Evolutionary conservation across 2,113 vertebrate species (phyloP), one percentile per base, ranked within the genome.

Genomic region (Haemorhous mexicanus): DNA sequence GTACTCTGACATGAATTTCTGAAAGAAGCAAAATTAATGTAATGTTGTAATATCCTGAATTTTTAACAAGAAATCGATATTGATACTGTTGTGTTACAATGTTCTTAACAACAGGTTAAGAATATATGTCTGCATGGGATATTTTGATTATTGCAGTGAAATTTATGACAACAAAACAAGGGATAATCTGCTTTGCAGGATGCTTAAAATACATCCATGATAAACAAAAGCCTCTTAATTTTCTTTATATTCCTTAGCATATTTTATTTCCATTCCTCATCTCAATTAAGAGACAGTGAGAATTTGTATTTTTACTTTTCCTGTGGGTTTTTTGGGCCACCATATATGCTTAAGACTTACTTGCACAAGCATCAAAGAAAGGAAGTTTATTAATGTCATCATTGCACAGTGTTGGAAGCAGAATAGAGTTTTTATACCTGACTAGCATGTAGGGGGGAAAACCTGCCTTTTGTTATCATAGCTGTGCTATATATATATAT

Each of bases 391-490:
- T 73, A 35, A 24, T 32, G 14, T 28, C 16, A 11, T 44, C 6
- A 79, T 28, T 32, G 13, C 9, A 6, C 24, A 81, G 63, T 26
- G 5, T 22, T 66, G 4, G 14, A 52, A 58, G 5, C 9, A 44
- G 6, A 61, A 78, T 16, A 2, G 37, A 41, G 4, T 9, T 53
- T 79, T 76, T 63, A 23, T 21, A 62, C 2, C 18, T 78, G 3
- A 6, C 28, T 10, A 59, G 7, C 24, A 55, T 13, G 5, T 3
- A 17, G 28, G 13, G 26, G 20, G 6, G 32, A 56, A 86, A 67
- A 4, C 20, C 0, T 63, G 20, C 2, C 2, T 73, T 80, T 44
- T 72, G 1, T 68, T 26, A 41, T 2, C 0, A 3, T 7, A 46
- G 5, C 1, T 59, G 10, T 76, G 19, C 4, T 24, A 43, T 47